Conservation (phyloP, 2,113 vertebrate genomes). For the Indri indri region DNA sequence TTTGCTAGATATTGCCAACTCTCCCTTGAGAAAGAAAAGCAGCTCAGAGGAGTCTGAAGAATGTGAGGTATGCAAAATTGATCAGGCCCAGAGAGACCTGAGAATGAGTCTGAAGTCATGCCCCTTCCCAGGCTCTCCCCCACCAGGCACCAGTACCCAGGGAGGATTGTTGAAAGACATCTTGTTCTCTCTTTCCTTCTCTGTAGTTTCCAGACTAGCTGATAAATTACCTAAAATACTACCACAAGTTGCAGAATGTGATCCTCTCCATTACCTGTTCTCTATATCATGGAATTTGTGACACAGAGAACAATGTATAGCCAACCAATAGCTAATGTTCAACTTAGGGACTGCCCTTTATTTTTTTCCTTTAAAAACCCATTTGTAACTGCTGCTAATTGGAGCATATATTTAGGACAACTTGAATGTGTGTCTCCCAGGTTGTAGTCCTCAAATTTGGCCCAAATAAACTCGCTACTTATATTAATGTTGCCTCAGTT, state of each 20-base stretch:
- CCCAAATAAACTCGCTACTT: neutral
- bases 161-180: neutral
- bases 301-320: neutral
- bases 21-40: neutral
- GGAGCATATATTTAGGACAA: neutral
- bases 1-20: neutral
- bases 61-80: neutral
- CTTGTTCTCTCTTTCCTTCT: neutral
- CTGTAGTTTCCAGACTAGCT: neutral
- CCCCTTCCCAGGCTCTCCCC: neutral
- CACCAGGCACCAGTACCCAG: neutral
- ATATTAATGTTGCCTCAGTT: neutral
- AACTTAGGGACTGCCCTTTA: neutral
- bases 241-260: neutral
- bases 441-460: neutral
- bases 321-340: neutral
- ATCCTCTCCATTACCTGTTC: neutral
- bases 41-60: neutral
- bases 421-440: neutral
- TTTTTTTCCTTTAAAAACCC: neutral
- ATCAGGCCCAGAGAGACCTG: neutral
- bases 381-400: neutral
- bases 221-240: neutral
- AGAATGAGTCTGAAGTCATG: neutral
- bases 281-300: neutral